These are phyloP conservation scores for Acrocephalus scirpaceus DNA, from an alignment of 2,797 vertebrate species.

Conservation along the genomic window DNA sequence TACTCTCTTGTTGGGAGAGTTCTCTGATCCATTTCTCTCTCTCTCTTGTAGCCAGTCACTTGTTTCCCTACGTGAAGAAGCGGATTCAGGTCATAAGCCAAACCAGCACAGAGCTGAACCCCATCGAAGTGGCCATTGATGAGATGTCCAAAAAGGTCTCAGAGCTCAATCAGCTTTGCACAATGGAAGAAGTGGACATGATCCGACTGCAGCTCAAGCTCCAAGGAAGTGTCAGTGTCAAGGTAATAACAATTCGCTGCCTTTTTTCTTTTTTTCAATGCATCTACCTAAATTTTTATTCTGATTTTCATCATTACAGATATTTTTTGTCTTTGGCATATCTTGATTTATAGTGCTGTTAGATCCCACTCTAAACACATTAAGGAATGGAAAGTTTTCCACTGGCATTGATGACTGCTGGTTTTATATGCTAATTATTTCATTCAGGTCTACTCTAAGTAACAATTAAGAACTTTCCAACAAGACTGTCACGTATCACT, in stretches of 20 bases:
- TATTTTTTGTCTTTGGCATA: not conserved
- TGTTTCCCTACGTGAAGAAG: slow-evolving; percentile 97
- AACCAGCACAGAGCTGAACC: slow-evolving; percentile 94
- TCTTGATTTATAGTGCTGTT: not conserved
- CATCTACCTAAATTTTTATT: not conserved
- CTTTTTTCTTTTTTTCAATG: not conserved
- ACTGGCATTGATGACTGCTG: not conserved
- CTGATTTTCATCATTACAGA: not conserved
- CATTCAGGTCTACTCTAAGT: not conserved
- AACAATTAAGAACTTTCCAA: not conserved
- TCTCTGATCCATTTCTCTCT: not conserved
- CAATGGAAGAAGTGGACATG: slow-evolving; percentile 97
- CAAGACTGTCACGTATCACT: rapidly evolving
- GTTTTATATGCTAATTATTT: not conserved
- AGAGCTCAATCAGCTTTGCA: slow-evolving; percentile 95
- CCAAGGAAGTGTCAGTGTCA: slow-evolving; percentile 96
- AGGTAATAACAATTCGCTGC: slow-evolving; percentile 76
- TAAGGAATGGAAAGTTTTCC: not conserved
- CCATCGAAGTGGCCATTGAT: slow-evolving; percentile 96
- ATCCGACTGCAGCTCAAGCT: slow-evolving; percentile 97
- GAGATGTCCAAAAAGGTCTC: slow-evolving; percentile 98
- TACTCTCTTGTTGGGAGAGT: not conserved
- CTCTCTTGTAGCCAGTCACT: slow-evolving; percentile 84
- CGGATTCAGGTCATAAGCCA: slow-evolving; percentile 95
- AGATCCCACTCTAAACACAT: not conserved